Evolutionary conservation across 2,797 vertebrate species (phyloP), one percentile per base, ranked within the genome.

Genomic region (Trachops cirrhosus): DNA sequence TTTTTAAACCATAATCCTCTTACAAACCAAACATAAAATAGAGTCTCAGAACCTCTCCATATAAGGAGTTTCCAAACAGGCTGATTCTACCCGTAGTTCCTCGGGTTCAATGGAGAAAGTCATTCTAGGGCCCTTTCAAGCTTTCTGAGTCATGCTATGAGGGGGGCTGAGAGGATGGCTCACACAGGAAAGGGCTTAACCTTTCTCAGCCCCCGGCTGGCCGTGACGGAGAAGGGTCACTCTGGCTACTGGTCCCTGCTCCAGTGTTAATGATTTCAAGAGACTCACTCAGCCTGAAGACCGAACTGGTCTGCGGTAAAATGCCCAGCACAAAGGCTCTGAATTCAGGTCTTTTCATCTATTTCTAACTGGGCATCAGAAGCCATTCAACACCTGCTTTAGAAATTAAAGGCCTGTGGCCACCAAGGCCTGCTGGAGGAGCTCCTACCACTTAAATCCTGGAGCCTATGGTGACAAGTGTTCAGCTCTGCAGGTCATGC

Each of bases 21-120:
- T 96, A 97, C 46, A 96, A 96, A 97, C 86, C 78, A 97, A 96
- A 87, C 89, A 94, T 3, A 94, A 80, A 97, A 84, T 59, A 78
- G 48, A 3, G 91, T 22, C 87, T 82, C 87, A 92, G 41, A 95
- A 77, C 10, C 12, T 95, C 44, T 59, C 94, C 93, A 64, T 32
- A 97, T 94, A 96, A 62, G 74, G 71, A 57, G 73, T 64, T 94
- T 85, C 86, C 39, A 95, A 91, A 96, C 0, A 68, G 34, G 37
- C 67, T 39, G 90, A 89, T 80, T 80, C 78, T 80, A 57, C 39
- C 26, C 2, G 1, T n/a, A n/a, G 44, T 92, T 95, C 86, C 54
- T 86, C 74, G 70, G 24, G 68, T 85, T 96, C 70, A 34, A 48
- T 64, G 93, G 37, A 90, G 34, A 91, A 96, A 82, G 89, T 26